These are phyloP conservation scores for Drosophila pachea DNA, from an alignment of 1,140 invertebrate species.

Conservation along the genomic window DNA sequence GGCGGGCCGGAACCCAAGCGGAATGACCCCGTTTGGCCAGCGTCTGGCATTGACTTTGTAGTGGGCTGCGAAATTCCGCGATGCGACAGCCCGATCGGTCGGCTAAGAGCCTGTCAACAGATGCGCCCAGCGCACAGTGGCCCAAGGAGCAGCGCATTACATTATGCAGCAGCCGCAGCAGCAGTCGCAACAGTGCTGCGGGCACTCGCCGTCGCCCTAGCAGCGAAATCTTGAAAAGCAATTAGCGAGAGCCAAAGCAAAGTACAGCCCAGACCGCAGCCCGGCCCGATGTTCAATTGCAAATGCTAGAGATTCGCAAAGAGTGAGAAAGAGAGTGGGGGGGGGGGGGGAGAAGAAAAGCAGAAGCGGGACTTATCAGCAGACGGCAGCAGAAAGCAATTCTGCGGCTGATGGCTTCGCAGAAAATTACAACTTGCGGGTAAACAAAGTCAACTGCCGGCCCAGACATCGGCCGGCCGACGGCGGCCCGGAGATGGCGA, in stretches of 20 bases:
- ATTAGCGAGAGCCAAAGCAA: slow-evolving; percentile 30
- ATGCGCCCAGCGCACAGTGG: slow-evolving; percentile 15
- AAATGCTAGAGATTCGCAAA: slow-evolving; percentile 12
- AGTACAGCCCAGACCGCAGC: slow-evolving; percentile 26
- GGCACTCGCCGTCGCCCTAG: slow-evolving; percentile 28
- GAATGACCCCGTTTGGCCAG: slow-evolving; percentile 23
- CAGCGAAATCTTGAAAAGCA: slow-evolving; percentile 37
- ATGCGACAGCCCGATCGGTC: slow-evolving; percentile 38
- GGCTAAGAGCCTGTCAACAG: slow-evolving; percentile 66
- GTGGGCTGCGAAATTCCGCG: slow-evolving; percentile 63
- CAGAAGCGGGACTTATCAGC: slow-evolving; percentile 72
- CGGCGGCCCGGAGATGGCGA: neutral
- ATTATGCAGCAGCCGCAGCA: neutral
- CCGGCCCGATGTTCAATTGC: slow-evolving; percentile 29
- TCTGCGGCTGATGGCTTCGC: slow-evolving; percentile 70
- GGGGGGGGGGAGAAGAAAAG: neutral
- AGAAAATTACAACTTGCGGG: slow-evolving; percentile 77
- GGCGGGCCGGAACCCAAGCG: too few species aligned
- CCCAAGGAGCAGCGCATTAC: slow-evolving; percentile 6
- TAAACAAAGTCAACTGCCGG: slow-evolving; percentile 70
- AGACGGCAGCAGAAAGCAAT: slow-evolving; percentile 62
- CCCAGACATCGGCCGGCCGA: slow-evolving; percentile 7
- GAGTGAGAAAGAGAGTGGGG: neutral
- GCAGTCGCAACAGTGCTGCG: too few species aligned
- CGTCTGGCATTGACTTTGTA: slow-evolving; percentile 34